Conservation (phyloP, 2,113 vertebrate genomes). For the Vulpes vulpes region DNA sequence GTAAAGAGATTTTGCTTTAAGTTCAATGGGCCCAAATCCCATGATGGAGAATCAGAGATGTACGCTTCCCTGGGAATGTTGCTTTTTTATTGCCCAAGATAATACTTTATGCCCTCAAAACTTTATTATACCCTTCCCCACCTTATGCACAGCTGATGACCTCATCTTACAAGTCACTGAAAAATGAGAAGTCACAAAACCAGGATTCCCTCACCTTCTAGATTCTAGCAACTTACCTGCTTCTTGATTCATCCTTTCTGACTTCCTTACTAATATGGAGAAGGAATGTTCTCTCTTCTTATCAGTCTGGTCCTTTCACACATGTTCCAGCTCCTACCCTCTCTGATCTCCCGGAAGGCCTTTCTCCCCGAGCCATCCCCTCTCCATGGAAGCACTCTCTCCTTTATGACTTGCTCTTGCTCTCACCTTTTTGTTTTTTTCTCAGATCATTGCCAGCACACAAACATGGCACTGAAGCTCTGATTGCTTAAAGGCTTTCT, state of each 20-base stretch:
- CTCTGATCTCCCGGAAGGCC: not conserved
- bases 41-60: not conserved
- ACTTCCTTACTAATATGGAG: not conserved
- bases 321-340: fast-evolving
- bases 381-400: not conserved
- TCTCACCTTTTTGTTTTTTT: not conserved
- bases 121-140: not conserved
- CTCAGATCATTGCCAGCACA: not conserved
- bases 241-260: not conserved
- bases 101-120: not conserved
- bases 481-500: not conserved
- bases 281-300: not conserved
- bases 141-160: not conserved
- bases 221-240: not conserved
- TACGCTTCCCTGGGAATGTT: not conserved
- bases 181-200: not conserved
- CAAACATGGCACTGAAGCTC: not conserved
- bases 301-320: not conserved
- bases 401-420: not conserved
- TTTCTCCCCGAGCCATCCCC: not conserved
- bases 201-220: not conserved
- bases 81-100: not conserved
- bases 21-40: not conserved
- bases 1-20: not conserved
- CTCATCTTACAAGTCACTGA: not conserved